Conservation (phyloP, 2,888 invertebrate genomes). For the Plebejus argus region DNA sequence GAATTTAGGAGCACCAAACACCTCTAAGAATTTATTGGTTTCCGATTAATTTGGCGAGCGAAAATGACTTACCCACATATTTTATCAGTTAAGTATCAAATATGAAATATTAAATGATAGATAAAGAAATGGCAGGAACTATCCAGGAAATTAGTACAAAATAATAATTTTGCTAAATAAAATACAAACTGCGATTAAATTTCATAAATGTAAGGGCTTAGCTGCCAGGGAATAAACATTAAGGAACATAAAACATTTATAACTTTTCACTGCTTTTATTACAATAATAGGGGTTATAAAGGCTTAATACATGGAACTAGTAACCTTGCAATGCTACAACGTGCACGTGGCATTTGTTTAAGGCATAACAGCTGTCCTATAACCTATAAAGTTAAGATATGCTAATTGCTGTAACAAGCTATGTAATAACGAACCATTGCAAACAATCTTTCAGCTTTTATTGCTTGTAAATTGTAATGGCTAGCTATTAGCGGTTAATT, state of each 20-base stretch:
- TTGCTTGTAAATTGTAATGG: constrained; percentile 3
- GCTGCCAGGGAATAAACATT: no score
- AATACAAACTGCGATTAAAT: no score
- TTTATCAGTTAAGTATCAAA: background rate
- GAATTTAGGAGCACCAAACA: constrained; percentile 7
- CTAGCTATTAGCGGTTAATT: constrained; percentile 16
- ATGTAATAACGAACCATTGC: background rate
- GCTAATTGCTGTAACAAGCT: background rate
- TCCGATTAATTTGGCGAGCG: constrained; percentile 7
- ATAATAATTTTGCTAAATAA: no score
- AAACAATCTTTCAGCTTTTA: constrained; percentile 4
- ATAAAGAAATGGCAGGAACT: no score
- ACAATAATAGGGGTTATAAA: no score
- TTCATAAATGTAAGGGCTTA: no score
- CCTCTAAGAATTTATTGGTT: constrained; percentile 16
- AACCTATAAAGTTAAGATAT: background rate
- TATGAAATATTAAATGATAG: background rate
- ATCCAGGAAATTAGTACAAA: no score
- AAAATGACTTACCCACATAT: background rate
- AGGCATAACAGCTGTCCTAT: background rate
- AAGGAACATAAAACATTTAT: no score
- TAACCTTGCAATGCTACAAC: no score
- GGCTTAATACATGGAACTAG: no score
- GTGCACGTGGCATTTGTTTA: no score
- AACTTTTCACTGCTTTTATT: no score